phyloP scores from a whole-genome alignment of 2,888 invertebrate genomes.

The Vesta saturnalis region DNA sequence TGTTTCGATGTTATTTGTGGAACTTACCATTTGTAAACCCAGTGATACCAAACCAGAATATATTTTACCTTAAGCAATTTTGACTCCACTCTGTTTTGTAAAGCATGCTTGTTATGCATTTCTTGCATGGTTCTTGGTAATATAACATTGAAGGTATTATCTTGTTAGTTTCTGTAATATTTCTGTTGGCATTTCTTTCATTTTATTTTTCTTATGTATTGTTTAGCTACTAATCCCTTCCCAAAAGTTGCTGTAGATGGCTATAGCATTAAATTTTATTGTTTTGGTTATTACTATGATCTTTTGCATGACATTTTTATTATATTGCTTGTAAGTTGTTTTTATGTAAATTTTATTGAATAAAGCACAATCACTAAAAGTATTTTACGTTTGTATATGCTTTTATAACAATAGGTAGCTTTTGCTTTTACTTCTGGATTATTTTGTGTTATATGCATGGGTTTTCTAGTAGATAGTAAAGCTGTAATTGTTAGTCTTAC shows the following conservation, averaged over 20 bases:
- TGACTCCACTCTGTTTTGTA: conserved; percentile 31
- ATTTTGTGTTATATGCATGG: no score
- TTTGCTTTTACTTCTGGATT: no score
- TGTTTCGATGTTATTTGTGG: conserved; percentile 59
- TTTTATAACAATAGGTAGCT: neutral
- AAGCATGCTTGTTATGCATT: neutral
- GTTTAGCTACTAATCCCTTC: no score
- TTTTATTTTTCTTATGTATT: no score
- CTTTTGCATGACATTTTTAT: neutral
- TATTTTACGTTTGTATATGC: neutral
- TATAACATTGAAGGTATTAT: neutral
- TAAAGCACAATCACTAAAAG: neutral
- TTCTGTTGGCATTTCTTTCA: neutral
- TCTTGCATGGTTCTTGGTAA: conserved; percentile 5
- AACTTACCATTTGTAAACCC: conserved; percentile 47
- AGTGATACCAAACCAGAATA: conserved; percentile 43
- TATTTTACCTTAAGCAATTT: conserved; percentile 39
- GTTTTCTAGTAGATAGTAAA: no score
- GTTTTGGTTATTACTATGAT: no score
- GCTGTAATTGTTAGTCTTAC: no score
- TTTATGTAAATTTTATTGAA: neutral
- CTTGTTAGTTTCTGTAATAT: neutral
- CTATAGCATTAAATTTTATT: no score
- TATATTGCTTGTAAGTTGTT: neutral
- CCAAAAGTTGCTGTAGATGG: no score